phyloP scores from a whole-genome alignment of 2,113 vertebrate species.

The Asarcornis scutulata region DNA sequence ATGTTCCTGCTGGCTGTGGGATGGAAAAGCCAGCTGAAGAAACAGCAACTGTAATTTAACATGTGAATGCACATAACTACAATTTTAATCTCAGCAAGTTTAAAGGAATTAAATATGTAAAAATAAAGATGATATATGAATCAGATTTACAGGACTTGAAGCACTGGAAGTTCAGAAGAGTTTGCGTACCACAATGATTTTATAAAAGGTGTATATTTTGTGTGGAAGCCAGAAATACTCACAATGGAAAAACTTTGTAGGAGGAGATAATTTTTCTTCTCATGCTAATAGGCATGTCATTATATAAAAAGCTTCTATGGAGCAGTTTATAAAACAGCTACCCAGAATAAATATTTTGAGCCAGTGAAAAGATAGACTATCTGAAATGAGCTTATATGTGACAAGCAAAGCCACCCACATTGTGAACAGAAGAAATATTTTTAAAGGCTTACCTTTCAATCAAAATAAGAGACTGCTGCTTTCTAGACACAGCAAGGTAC shows the following conservation, averaged over 20 bases:
- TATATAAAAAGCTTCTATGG: background rate
- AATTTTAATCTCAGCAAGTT: background rate
- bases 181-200: background rate
- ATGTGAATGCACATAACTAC: accelerated
- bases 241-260: background rate
- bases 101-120: background rate
- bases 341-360: background rate
- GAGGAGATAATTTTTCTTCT: background rate
- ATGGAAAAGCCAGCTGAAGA: background rate
- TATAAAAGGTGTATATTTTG: background rate
- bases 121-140: background rate
- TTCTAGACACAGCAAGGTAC: background rate
- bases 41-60: background rate
- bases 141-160: background rate
- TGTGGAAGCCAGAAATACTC: background rate
- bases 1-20: too few relatives aligned
- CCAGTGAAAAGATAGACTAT: background rate
- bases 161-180: background rate
- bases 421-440: background rate
- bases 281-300: background rate
- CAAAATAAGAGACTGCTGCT: background rate
- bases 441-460: background rate
- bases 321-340: background rate
- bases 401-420: background rate
- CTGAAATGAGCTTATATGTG: background rate